These are phyloP conservation scores for Rhagonycha fulva DNA, from an alignment of 2,888 invertebrate genomes.

Conservation along the genomic window DNA sequence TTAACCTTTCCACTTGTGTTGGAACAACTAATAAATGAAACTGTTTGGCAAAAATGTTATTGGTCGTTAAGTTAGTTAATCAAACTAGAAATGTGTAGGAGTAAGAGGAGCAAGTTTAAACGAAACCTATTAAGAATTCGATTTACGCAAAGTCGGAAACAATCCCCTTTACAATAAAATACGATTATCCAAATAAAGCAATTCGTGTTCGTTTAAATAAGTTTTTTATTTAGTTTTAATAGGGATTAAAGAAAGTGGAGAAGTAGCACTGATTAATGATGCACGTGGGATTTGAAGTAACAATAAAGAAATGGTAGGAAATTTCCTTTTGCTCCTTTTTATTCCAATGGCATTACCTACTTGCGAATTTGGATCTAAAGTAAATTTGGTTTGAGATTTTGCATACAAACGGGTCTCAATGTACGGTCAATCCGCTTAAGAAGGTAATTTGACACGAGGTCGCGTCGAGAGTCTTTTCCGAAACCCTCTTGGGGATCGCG, in stretches of 20 bases:
- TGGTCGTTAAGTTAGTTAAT: not conserved
- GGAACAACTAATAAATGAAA: not conserved
- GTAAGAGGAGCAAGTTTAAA: not conserved
- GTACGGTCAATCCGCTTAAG: constrained; percentile 26
- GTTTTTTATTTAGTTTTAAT: not conserved
- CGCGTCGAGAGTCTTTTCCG: constrained; percentile 19
- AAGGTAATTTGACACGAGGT: constrained; percentile 18
- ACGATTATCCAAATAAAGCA: constrained; percentile 15
- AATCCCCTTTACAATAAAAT: constrained; percentile 20
- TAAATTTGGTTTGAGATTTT: constrained; percentile 22
- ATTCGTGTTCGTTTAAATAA: constrained; percentile 3
- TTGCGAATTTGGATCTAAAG: constrained; percentile 13
- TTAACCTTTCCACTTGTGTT: not conserved
- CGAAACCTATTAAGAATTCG: not conserved
- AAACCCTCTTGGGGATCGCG: constrained; percentile 17
- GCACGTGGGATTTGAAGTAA: not conserved
- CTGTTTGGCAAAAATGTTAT: not conserved
- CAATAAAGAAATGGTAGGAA: not conserved
- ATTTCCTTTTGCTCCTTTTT: not conserved
- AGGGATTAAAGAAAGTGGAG: not conserved
- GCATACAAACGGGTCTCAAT: constrained; percentile 26
- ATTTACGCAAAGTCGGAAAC: not conserved
- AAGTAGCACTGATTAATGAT: not conserved
- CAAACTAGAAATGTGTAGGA: not conserved
- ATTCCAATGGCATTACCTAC: constrained; percentile 16